phyloP scores from a whole-genome alignment of 2,888 invertebrate species.

The Cephus spinipes region DNA sequence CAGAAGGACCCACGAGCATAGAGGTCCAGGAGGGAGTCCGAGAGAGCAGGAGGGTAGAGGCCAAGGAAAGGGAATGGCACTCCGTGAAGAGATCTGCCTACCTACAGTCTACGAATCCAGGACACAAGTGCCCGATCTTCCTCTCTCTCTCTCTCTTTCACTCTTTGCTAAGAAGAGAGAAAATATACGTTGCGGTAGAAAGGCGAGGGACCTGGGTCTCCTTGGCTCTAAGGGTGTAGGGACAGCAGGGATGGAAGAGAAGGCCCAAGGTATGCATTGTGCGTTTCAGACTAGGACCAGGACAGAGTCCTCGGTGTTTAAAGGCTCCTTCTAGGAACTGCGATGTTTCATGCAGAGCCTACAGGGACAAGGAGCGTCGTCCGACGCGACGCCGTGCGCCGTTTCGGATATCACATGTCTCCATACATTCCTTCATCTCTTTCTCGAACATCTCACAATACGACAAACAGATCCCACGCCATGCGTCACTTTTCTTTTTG shows the following conservation, averaged over 20 bases:
- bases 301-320: constrained; percentile 20
- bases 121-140: background rate
- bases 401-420: background rate
- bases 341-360: constrained; percentile 11
- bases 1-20: constrained; percentile 23
- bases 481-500: background rate
- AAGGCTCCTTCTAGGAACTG: constrained; percentile 21
- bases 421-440: no score
- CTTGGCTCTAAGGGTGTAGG: background rate
- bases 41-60: constrained; percentile 9
- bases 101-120: background rate
- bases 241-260: constrained; percentile 8
- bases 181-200: constrained; percentile 17
- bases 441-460: no score
- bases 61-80: background rate
- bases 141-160: background rate
- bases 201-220: constrained; percentile 12
- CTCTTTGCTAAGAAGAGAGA: background rate
- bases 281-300: constrained; percentile 24
- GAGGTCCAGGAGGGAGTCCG: constrained; percentile 25
- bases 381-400: background rate
- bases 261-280: constrained; percentile 45
- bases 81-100: background rate
- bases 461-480: no score
- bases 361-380: background rate